Percentiles rank a stretch among this genome's conserved stretches.
These are phyloP conservation scores for Anoplolepis gracilipes DNA, from an alignment of 1,140 invertebrate species.

Conservation along the genomic window DNA sequence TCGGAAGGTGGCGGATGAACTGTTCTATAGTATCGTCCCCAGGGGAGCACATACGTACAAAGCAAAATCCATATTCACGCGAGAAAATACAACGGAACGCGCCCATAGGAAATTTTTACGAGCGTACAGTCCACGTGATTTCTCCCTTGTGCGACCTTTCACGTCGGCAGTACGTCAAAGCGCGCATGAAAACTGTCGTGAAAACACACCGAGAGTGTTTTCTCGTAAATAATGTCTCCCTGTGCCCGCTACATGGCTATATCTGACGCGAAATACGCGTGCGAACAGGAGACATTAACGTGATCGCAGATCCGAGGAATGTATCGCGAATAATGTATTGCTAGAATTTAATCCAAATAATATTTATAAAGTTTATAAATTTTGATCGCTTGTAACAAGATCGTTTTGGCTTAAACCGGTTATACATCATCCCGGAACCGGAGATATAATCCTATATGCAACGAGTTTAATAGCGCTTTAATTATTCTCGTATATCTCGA, in stretches of 20 bases:
- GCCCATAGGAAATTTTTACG: constrained; percentile 63
- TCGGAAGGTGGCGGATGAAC: constrained; percentile 37
- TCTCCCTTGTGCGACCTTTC: constrained; percentile 61
- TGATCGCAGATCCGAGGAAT: not conserved
- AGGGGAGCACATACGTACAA: not conserved
- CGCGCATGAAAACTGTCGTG: constrained; percentile 60
- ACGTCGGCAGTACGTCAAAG: constrained; percentile 65
- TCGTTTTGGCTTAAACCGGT: not conserved
- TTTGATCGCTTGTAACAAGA: not conserved
- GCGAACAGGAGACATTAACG: constrained; percentile 3
- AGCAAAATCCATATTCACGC: constrained; percentile 58
- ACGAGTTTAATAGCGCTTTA: constrained; percentile 23
- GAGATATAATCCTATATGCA: constrained; percentile 1
- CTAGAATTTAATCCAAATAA: not conserved
- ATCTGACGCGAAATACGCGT: not conserved
- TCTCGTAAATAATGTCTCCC: constrained; percentile 59
- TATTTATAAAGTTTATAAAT: not conserved
- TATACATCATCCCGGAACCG: not conserved
- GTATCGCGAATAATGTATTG: not conserved
- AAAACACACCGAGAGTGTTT: constrained; percentile 29
- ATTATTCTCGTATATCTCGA: constrained; percentile 43
- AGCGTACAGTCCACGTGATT: constrained; percentile 34
- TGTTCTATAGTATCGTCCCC: constrained; percentile 29
- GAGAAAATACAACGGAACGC: constrained; percentile 11
- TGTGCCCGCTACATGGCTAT: not conserved